Evolutionary conservation across 2,888 invertebrate genomes (phyloP), one percentile per base, ranked within the genome.

Genomic region (Allophyes oxyacanthae): DNA sequence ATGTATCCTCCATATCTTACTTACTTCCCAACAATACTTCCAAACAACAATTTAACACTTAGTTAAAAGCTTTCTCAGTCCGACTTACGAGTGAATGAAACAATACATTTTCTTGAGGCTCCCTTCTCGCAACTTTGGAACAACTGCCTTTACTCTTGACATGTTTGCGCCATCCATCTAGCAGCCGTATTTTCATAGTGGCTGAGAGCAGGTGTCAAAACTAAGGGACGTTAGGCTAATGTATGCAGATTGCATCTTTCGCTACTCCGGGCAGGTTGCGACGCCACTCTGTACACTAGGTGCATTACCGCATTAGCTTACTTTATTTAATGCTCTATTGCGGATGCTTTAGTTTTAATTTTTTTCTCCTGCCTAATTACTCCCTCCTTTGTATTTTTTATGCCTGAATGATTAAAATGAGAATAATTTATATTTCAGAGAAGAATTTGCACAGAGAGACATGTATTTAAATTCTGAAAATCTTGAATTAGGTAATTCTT

Each of bases 191-290:
- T 85, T 84, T 86, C 85, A 81, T 84, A 83, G 76, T 63, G 56
- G 75, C 55, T 65, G 86, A 84, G 89, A 90, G 90, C 92, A 92
- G 93, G 93, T 93, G 93, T 92, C 93, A 92, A 91, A 92, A 92
- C 92, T 91, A 88, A 86, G 88, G 87, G 89, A 88, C 88, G 87
- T 91, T 89, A 89, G 89, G 90, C 87, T 92, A 94, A 94, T 94
- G 91, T 89, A 93, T 94, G 93, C 92, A 92, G 92, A 92, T 92
- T 92, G 92, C 91, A 90, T 89, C 90, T 89, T 86, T 86, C 83
- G 84, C 86, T 82, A 82, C 84, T 79, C 76, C 54, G 50, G 59
- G 66, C 75, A 54, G 69, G 67, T 49, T 75, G 64, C 71, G 76
- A 67, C 57, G 70, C 75, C 64, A 66, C 72, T 66, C 67, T 59